Percentiles rank a stretch among this genome's conserved stretches.
Evolutionary conservation across 2,797 vertebrate species (phyloP).

Genomic region (Neopelma chrysocephalum): DNA sequence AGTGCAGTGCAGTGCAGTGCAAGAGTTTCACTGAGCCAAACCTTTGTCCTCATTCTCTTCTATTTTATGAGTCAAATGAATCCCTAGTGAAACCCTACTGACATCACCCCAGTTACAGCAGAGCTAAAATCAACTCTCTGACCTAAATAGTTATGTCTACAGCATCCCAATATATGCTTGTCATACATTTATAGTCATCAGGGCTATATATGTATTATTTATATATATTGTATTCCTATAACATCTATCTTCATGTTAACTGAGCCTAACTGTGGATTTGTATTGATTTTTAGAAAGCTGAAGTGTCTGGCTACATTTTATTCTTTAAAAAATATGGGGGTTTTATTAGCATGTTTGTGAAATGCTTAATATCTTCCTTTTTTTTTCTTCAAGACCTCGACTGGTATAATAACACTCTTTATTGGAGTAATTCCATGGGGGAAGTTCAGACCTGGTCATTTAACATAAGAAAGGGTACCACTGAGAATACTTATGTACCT

Average conservation of each 20-base stretch:
- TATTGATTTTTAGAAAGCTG: background rate
- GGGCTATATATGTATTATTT: background rate
- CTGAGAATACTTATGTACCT: conserved; percentile 23
- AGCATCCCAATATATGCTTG: background rate
- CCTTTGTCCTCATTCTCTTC: background rate
- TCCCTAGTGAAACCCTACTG: background rate
- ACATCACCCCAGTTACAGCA: background rate
- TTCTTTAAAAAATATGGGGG: rapidly evolving
- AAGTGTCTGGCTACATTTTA: background rate
- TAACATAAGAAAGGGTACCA: background rate
- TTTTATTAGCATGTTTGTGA: background rate
- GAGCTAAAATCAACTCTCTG: background rate
- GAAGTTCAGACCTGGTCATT: conserved; percentile 67
- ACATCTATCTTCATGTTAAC: background rate
- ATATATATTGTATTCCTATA: background rate
- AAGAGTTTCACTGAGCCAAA: background rate
- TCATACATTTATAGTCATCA: background rate
- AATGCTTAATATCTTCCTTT: background rate
- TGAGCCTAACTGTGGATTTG: background rate
- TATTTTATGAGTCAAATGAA: background rate
- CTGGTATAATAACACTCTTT: conserved; percentile 79
- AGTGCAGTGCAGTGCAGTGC: background rate
- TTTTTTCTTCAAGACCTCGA: conserved; percentile 71
- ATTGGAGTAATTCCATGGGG: conserved; percentile 74
- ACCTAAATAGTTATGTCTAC: background rate